phyloP scores from a whole-genome alignment of 1,140 invertebrate species.

The Ditylenchus dipsaci region DNA sequence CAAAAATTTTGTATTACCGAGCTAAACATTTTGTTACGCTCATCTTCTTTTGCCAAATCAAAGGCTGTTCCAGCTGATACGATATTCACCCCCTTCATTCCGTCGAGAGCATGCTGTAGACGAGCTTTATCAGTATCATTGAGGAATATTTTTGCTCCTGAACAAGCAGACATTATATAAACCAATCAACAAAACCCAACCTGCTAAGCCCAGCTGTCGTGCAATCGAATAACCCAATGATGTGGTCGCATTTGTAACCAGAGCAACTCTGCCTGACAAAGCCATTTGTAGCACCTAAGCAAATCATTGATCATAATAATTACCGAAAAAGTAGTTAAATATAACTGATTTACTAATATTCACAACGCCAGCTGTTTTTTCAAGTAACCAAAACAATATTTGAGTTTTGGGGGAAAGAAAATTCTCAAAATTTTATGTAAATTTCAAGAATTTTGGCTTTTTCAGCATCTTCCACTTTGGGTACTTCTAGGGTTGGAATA shows the following conservation, averaged over 20 bases:
- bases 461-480: no score
- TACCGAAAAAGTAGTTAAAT: no score
- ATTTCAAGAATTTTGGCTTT: no score
- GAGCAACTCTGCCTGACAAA: neutral
- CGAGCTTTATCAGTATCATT: neutral
- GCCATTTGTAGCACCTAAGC: neutral
- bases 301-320: no score
- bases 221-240: neutral
- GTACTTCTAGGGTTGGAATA: no score
- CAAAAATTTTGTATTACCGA: neutral
- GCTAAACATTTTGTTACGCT: slow-evolving; percentile 23
- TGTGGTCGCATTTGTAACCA: neutral
- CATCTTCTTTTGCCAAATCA: slow-evolving; percentile 16
- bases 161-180: neutral
- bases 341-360: no score
- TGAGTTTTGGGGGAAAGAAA: no score
- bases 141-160: neutral
- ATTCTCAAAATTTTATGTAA: no score
- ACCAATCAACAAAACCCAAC: neutral
- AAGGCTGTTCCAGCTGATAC: slow-evolving; percentile 11
- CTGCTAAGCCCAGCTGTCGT: neutral
- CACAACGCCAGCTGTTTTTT: no score
- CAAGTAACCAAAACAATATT: no score
- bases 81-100: slow-evolving; percentile 16
- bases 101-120: neutral